These are phyloP conservation scores for Oscheius onirici DNA, from an alignment of 2,888 invertebrate genomes.

Conservation along the genomic window DNA sequence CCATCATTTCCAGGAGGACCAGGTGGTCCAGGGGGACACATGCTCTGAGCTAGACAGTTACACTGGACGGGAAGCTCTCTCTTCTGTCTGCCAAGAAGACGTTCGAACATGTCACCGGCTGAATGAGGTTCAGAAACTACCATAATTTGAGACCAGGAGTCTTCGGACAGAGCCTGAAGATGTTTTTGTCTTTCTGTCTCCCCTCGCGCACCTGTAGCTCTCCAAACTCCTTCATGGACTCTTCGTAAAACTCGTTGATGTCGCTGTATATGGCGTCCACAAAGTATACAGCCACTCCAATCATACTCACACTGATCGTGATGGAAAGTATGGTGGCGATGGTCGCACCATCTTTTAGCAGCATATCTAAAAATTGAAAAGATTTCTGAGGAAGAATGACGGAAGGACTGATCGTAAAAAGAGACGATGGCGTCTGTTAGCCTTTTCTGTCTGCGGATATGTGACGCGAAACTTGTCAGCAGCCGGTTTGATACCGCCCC, in stretches of 20 bases:
- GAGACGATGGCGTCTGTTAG: not conserved
- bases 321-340: slow-evolving; percentile 45
- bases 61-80: slow-evolving; percentile 28
- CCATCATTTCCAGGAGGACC: slow-evolving; percentile 53
- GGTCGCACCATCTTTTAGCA: slow-evolving; percentile 34
- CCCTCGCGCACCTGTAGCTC: slow-evolving; percentile 34
- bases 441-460: slow-evolving; percentile 2
- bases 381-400: too few species aligned
- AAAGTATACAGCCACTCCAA: slow-evolving; percentile 39
- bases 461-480: slow-evolving; percentile 30
- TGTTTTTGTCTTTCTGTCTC: too few species aligned
- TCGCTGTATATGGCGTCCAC: slow-evolving; percentile 44
- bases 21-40: slow-evolving; percentile 55
- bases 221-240: slow-evolving; percentile 37
- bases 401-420: not conserved
- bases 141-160: slow-evolving; percentile 47
- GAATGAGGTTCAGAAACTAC: slow-evolving; percentile 25
- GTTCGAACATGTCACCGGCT: slow-evolving; percentile 14
- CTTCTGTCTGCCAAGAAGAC: slow-evolving; percentile 14
- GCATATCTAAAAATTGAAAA: slow-evolving; percentile 7
- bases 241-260: slow-evolving; percentile 48
- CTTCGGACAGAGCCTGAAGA: slow-evolving; percentile 39
- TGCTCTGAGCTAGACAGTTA: slow-evolving; percentile 35
- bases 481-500: slow-evolving; percentile 26
- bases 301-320: slow-evolving; percentile 39